phyloP scores from a whole-genome alignment of 2,113 vertebrate genomes.

The Notarius quadriscutis region DNA sequence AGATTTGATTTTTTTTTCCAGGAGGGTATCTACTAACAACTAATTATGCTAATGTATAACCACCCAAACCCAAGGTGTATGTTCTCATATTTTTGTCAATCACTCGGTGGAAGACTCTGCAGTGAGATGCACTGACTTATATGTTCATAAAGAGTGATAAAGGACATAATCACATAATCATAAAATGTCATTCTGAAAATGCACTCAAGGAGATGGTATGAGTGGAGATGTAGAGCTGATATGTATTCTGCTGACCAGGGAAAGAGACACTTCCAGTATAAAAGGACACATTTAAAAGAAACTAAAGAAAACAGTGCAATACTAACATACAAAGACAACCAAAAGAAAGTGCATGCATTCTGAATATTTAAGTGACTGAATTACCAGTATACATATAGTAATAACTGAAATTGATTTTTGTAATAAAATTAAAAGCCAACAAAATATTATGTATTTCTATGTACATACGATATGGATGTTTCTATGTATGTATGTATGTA shows the following conservation, averaged over 20 bases:
- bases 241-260: neutral
- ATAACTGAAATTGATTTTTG: constrained; percentile 70
- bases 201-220: neutral
- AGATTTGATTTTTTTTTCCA: neutral
- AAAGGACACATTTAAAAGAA: constrained; percentile 35
- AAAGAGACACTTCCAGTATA: neutral
- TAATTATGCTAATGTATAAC: constrained; percentile 62
- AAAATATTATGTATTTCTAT: constrained; percentile 68
- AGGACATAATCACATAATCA: neutral
- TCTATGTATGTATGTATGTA: constrained; percentile 65
- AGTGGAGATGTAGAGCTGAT: neutral
- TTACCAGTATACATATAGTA: constrained; percentile 67
- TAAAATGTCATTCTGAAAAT: neutral
- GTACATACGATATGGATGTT: constrained; percentile 64
- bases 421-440: constrained; percentile 68
- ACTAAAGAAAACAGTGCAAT: constrained; percentile 49
- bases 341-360: constrained; percentile 75
- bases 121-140: constrained; percentile 19
- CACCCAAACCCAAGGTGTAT: constrained; percentile 35
- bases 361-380: constrained; percentile 65
- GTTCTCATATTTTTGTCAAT: constrained; percentile 35
- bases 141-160: constrained; percentile 20
- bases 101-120: constrained; percentile 19
- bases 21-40: constrained; percentile 60
- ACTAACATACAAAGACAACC: constrained; percentile 60